These are phyloP conservation scores for Acanthosoma haemorrhoidale DNA, from an alignment of 2,888 invertebrate species.

Conservation along the genomic window DNA sequence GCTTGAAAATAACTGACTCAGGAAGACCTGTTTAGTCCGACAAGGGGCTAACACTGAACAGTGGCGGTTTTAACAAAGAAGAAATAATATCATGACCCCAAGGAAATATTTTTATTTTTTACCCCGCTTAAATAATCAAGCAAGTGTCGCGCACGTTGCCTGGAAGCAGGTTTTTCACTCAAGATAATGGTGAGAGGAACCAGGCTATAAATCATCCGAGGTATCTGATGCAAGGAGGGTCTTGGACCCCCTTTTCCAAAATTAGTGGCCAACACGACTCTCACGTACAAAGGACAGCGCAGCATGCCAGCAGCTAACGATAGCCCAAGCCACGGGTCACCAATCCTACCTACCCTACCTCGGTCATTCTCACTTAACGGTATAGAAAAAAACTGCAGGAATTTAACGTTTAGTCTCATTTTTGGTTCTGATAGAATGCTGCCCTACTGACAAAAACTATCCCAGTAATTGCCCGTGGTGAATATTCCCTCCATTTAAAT, in stretches of 20 bases:
- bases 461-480: too few species aligned
- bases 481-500: too few species aligned
- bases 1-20: too few species aligned
- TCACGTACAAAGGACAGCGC: constrained; percentile 1
- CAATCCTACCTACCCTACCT: too few species aligned
- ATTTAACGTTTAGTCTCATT: too few species aligned
- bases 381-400: background rate
- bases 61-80: background rate
- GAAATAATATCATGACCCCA: background rate
- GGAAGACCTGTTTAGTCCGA: too few species aligned
- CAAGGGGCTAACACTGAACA: too few species aligned
- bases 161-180: background rate
- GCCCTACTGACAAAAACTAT: too few species aligned
- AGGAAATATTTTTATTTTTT: background rate
- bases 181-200: background rate
- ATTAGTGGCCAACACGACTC: background rate
- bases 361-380: background rate
- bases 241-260: constrained; percentile 14
- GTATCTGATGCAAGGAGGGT: background rate
- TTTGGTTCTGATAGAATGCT: too few species aligned
- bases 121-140: background rate
- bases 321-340: background rate
- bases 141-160: background rate
- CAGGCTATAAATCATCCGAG: background rate
- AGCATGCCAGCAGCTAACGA: background rate